phyloP scores from a whole-genome alignment of 1,140 invertebrate genomes.

The Aphis craccivora region DNA sequence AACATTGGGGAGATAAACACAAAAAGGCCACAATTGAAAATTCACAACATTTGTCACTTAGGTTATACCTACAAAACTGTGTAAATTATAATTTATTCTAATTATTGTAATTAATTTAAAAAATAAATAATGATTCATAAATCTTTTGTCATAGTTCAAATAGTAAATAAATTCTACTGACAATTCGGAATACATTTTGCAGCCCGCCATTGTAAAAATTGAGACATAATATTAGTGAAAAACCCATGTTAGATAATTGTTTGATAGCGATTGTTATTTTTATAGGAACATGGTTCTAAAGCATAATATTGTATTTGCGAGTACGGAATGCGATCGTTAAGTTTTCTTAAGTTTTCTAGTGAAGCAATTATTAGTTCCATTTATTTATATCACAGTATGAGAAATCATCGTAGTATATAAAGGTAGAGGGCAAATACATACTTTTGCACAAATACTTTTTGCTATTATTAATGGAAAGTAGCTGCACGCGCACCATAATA shows the following conservation, averaged over 20 bases:
- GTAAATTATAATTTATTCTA: background rate
- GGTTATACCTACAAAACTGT: background rate
- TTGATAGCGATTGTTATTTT: background rate
- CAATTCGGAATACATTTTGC: background rate
- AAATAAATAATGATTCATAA: background rate
- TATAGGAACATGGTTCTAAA: background rate
- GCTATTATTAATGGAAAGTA: background rate
- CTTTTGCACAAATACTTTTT: background rate
- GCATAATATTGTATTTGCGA: background rate
- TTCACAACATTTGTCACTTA: background rate
- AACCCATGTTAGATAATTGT: background rate
- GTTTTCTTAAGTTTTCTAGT: background rate
- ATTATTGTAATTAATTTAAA: background rate
- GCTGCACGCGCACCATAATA: background rate
- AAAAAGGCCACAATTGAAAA: background rate
- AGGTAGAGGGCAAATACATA: background rate
- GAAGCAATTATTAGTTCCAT: conserved; percentile 1
- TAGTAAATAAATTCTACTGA: background rate
- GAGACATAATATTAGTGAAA: background rate
- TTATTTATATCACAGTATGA: background rate
- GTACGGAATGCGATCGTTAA: background rate
- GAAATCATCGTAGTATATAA: background rate
- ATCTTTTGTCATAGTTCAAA: background rate
- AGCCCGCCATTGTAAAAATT: background rate
- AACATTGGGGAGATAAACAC: background rate